Evolutionary conservation across 1,140 invertebrate species (phyloP).

Genomic region (Drosophila punjabiensis): DNA sequence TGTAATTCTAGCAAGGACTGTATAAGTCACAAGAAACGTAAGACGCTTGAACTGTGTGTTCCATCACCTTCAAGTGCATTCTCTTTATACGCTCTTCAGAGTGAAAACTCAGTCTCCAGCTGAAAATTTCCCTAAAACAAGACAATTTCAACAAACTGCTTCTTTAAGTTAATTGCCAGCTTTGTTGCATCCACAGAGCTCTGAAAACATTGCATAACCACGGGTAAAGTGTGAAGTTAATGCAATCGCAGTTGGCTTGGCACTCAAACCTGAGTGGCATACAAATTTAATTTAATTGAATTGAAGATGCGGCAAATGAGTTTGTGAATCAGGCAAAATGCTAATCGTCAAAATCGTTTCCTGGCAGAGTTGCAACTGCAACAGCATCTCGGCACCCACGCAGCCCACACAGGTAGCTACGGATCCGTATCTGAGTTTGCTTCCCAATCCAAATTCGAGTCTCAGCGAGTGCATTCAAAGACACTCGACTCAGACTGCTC

Average conservation of each 20-base stretch:
- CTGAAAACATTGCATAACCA: conserved; percentile 42
- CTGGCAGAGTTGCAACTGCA: conserved; percentile 4
- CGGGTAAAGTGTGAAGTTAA: conserved; percentile 11
- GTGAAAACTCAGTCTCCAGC: too few relatives aligned
- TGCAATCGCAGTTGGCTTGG: conserved; percentile 26
- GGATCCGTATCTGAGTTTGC: neutral
- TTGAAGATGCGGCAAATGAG: conserved; percentile 22
- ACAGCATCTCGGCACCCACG: conserved; percentile 21
- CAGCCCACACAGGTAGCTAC: conserved; percentile 29
- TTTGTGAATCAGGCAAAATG: conserved; percentile 47
- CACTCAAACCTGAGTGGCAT: conserved; percentile 40
- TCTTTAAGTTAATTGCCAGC: conserved; percentile 18
- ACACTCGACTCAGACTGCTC: conserved; percentile 6
- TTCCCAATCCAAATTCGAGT: neutral
- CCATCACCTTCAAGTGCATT: too few relatives aligned
- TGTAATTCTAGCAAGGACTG: too few relatives aligned
- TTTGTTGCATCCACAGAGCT: conserved; percentile 25
- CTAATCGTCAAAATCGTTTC: conserved; percentile 39
- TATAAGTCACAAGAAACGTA: too few relatives aligned
- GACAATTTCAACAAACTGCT: neutral
- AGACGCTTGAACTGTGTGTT: too few relatives aligned
- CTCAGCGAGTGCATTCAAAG: conserved; percentile 27
- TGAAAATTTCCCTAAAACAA: neutral
- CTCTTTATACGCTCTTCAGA: too few relatives aligned
- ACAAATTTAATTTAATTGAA: conserved; percentile 48